A percentile compares a stretch with the other conserved stretches of the same genome.
Conservation (phyloP, 2,888 invertebrate species). For the Teleiodes luculella region DNA sequence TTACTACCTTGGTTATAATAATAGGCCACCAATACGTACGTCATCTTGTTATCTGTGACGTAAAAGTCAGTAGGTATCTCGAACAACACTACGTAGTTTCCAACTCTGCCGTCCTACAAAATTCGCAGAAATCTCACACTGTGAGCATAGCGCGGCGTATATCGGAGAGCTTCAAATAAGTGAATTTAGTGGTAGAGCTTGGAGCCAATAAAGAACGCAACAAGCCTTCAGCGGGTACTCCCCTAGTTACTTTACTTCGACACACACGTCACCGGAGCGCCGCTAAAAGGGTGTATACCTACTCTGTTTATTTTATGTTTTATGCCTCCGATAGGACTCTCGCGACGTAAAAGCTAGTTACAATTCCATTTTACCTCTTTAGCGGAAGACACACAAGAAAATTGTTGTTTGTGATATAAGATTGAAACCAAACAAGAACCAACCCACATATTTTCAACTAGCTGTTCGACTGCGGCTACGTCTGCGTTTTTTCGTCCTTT, state of each 20-base stretch:
- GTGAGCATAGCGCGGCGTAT: background rate
- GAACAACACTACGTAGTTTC: too few relatives aligned
- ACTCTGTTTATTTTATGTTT: constrained; percentile 36
- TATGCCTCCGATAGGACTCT: background rate
- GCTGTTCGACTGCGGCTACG: too few relatives aligned
- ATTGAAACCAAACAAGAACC: too few relatives aligned
- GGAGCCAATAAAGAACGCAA: constrained; percentile 1
- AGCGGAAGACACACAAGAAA: background rate
- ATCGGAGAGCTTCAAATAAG: background rate
- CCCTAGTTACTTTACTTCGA: constrained; percentile 25
- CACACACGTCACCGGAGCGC: constrained; percentile 18
- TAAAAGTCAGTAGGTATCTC: too few relatives aligned
- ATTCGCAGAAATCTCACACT: background rate
- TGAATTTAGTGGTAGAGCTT: background rate
- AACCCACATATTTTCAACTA: too few relatives aligned
- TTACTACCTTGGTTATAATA: too few relatives aligned
- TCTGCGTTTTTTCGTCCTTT: too few relatives aligned
- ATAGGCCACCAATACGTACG: too few relatives aligned
- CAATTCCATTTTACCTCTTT: background rate
- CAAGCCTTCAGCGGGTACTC: background rate
- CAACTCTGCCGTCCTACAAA: too few relatives aligned
- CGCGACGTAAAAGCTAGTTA: constrained; percentile 6
- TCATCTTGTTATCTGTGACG: too few relatives aligned
- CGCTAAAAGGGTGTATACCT: constrained; percentile 31
- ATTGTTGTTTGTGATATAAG: background rate